These are phyloP conservation scores for Brachyhypopomus occidentalis DNA, from an alignment of 2,113 vertebrate genomes.

Conservation along the genomic window DNA sequence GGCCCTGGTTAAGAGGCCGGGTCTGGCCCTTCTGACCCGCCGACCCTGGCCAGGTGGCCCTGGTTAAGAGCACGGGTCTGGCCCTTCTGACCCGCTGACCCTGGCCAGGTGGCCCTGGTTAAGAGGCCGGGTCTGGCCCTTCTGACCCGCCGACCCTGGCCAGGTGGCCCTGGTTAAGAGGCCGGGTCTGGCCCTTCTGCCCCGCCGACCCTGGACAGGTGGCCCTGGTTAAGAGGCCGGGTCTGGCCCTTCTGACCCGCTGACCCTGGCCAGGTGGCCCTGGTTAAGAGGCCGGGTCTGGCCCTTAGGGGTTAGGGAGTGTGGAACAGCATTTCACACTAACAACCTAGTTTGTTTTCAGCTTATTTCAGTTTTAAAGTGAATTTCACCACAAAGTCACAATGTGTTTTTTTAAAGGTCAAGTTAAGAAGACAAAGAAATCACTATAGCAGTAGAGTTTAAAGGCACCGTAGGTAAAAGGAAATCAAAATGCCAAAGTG, in stretches of 20 bases:
- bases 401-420: neutral
- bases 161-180: conserved; percentile 46
- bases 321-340: neutral
- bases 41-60: conserved; percentile 31
- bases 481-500: neutral
- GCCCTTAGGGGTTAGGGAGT: neutral
- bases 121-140: conserved; percentile 9
- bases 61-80: conserved; percentile 36
- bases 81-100: conserved; percentile 25
- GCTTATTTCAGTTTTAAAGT: neutral
- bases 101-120: conserved; percentile 51
- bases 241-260: conserved; percentile 22
- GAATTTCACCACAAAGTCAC: neutral
- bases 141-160: conserved; percentile 29
- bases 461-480: neutral
- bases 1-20: conserved; percentile 40
- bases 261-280: conserved; percentile 32
- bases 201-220: conserved; percentile 34
- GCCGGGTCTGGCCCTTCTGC: conserved; percentile 1
- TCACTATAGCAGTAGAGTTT: neutral
- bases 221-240: conserved; percentile 40
- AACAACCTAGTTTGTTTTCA: neutral
- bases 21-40: conserved; percentile 22
- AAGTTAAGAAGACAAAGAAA: neutral
- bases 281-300: conserved; percentile 37